phyloP scores from a whole-genome alignment of 1,140 invertebrate species.

The Drosophila bifasciata region DNA sequence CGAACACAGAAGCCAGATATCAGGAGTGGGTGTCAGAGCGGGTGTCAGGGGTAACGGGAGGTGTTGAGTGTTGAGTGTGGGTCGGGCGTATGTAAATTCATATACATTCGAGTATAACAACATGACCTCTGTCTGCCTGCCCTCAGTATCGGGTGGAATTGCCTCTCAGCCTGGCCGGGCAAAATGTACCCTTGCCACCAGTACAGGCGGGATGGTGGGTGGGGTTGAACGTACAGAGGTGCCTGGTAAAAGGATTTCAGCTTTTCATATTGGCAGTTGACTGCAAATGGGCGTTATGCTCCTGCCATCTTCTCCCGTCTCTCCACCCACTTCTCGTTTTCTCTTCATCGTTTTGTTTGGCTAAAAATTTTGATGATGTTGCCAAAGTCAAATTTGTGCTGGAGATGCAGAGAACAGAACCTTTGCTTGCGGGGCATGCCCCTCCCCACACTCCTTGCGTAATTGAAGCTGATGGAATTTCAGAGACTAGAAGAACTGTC shows the following conservation, averaged over 20 bases:
- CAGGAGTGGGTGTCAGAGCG: constrained; percentile 11
- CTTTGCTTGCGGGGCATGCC: constrained; percentile 6
- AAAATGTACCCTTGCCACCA: constrained; percentile 2
- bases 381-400: constrained; percentile 64
- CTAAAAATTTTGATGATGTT: constrained; percentile 78
- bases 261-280: constrained; percentile 80
- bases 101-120: constrained; percentile 57
- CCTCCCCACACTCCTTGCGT: constrained; percentile 14
- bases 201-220: too few species aligned
- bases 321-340: constrained; percentile 1
- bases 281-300: constrained; percentile 79
- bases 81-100: constrained; percentile 63
- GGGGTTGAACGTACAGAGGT: too few species aligned
- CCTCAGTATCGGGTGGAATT: constrained; percentile 62
- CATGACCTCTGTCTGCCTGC: constrained; percentile 59
- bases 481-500: constrained; percentile 44
- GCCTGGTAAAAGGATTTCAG: constrained; percentile 48
- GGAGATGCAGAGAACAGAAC: not conserved
- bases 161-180: constrained; percentile 41
- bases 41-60: constrained; percentile 14
- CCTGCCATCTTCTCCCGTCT: constrained; percentile 44
- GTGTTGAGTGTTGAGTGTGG: too few species aligned
- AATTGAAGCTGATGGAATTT: constrained; percentile 79
- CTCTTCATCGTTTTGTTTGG: constrained; percentile 65
- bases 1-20: constrained; percentile 71